phyloP scores from a whole-genome alignment of 37 sponge, comb jelly and placozoan genomes.

The Beroe ovata region DNA sequence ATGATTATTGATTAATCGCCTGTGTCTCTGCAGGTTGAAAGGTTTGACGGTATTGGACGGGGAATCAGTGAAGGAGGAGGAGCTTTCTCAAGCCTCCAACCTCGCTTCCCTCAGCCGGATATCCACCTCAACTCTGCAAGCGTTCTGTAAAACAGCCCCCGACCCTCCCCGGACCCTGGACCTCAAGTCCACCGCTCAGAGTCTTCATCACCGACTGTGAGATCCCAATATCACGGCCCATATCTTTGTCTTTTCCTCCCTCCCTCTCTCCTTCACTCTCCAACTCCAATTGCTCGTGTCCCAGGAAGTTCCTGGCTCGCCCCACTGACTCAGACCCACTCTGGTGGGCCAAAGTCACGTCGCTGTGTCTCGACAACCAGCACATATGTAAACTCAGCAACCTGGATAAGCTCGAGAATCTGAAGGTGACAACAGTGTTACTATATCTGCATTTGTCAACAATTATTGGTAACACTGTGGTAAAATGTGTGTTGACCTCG shows the following conservation, averaged over 20 bases:
- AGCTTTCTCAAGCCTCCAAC: conserved; percentile 28
- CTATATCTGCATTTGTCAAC: too few relatives aligned
- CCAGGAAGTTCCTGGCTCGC: not conserved
- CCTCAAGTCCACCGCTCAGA: conserved; percentile 58
- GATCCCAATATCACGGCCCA: too few relatives aligned
- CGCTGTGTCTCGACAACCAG: conserved; percentile 71
- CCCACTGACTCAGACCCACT: conserved; percentile 34
- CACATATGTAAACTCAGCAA: conserved; percentile 71
- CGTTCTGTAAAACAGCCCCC: not conserved
- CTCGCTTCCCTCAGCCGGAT: conserved; percentile 48
- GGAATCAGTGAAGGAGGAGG: conserved; percentile 32
- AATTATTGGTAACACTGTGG: too few relatives aligned
- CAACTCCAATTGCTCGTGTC: too few relatives aligned
- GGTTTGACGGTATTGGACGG: conserved; percentile 43
- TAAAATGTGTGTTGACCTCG: too few relatives aligned
- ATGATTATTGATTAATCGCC: conserved; percentile 40
- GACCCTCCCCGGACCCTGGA: conserved; percentile 42
- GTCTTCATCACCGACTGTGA: not conserved
- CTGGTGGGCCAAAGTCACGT: conserved; percentile 77
- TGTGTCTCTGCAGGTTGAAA: conserved; percentile 35
- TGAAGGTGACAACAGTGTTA: too few relatives aligned
- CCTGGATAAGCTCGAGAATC: conserved; percentile 77
- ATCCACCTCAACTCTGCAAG: conserved; percentile 4
- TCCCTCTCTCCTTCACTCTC: too few relatives aligned
- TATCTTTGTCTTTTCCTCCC: too few relatives aligned